These are phyloP conservation scores for Agonopterix heracliana DNA, from an alignment of 2,888 invertebrate species.

Conservation along the genomic window DNA sequence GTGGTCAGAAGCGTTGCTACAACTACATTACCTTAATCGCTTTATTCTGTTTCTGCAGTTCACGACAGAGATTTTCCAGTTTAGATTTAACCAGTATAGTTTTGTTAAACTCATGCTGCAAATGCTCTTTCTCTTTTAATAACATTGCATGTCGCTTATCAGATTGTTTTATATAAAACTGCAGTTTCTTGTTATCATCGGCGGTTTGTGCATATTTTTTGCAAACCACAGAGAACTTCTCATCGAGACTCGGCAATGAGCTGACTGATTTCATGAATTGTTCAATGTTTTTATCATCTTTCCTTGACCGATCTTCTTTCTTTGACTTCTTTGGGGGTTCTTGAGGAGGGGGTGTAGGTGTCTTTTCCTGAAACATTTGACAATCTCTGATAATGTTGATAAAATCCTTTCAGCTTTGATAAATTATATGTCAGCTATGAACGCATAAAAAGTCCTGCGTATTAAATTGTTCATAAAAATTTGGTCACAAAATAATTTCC, in stretches of 20 bases:
- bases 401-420: too few species aligned
- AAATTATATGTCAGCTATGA: too few species aligned
- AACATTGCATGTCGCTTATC: slow-evolving; percentile 78
- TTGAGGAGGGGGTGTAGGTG: slow-evolving; percentile 26
- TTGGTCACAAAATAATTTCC: too few species aligned
- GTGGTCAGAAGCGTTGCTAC: too few species aligned
- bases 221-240: slow-evolving; percentile 81
- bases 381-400: background rate
- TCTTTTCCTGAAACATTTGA: slow-evolving; percentile 35
- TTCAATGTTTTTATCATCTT: slow-evolving; percentile 78
- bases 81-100: slow-evolving; percentile 87
- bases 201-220: slow-evolving; percentile 86
- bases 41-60: slow-evolving; percentile 94
- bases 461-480: too few species aligned
- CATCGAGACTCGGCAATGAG: slow-evolving; percentile 76
- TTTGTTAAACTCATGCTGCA: slow-evolving; percentile 89
- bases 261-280: slow-evolving; percentile 80
- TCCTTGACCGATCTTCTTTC: slow-evolving; percentile 58
- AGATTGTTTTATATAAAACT: slow-evolving; percentile 74
- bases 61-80: slow-evolving; percentile 92
- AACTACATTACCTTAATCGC: slow-evolving; percentile 82
- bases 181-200: slow-evolving; percentile 81
- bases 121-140: slow-evolving; percentile 86
- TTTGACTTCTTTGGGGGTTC: slow-evolving; percentile 48
- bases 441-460: too few species aligned